Evolutionary conservation across 2,113 vertebrate species (phyloP).

Genomic region (Archocentrus centrarchus): DNA sequence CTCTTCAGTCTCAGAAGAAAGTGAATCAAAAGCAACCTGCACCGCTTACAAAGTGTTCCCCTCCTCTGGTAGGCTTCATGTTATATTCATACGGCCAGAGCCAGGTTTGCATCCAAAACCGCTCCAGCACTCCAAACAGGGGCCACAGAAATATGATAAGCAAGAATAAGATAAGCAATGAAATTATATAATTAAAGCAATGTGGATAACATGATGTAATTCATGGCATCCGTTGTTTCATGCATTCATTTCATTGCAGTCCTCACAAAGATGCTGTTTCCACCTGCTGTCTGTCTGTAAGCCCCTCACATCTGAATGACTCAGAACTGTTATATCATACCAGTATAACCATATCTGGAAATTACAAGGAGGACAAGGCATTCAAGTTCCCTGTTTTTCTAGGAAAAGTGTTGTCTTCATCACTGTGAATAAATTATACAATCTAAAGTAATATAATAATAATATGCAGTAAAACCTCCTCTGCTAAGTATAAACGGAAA

Average conservation of each 20-base stretch:
- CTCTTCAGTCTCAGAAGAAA: not conserved
- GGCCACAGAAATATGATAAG: not conserved
- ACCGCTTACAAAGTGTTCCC: not conserved
- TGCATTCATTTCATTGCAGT: too few species aligned
- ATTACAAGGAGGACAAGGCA: too few species aligned
- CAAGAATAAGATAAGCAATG: not conserved
- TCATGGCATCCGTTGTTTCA: not conserved
- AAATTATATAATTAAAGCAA: not conserved
- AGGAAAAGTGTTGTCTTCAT: not conserved
- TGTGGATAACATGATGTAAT: not conserved
- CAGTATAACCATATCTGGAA: too few species aligned
- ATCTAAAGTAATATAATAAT: not conserved
- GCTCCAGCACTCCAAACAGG: not conserved
- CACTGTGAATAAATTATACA: not conserved
- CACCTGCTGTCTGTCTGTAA: too few species aligned
- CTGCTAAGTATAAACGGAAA: not conserved
- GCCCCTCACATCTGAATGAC: too few species aligned
- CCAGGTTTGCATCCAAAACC: not conserved
- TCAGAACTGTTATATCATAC: too few species aligned
- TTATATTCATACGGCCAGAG: not conserved
- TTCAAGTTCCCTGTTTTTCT: not conserved
- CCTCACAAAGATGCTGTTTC: too few species aligned
- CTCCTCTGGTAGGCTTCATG: not conserved
- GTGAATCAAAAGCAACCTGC: not conserved
- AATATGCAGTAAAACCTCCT: not conserved